Base-by-base conservation (phyloP, 2,797 vertebrate species). In the Myotis myotis region DNA sequence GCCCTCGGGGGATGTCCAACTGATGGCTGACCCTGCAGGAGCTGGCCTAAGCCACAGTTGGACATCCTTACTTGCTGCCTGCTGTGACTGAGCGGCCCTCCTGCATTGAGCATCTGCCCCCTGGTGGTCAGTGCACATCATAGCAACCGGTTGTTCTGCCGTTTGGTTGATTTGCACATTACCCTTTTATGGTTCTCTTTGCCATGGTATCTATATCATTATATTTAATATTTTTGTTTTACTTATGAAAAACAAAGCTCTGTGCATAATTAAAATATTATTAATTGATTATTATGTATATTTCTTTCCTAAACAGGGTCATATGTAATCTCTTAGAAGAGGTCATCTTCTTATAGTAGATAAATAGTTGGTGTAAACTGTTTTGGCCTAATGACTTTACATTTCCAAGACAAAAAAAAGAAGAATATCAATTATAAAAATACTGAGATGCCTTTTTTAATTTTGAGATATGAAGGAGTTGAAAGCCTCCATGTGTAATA, bases 321-420 rank as follows among this genome's bases (percentile, higher is more conserved):
- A 44, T 44, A 87, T 78, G 12, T 76, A 94, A 87, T 82, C 75
- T 53, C 13, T 92, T n/a, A 49, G 78, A 92, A 91, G 30, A 74
- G 8, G 72, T 8, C 4, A 74, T 93, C 41, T 51, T 85, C 13
- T 89, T 95, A 79, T 25, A 74, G 16, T 64, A 79, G 22, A 95
- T 72, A 88, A 95, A 30, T 36, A 93, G 64, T 95, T 75, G 55
- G 5, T 89, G 0, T 96, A 94, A 95, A 94, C 49, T 89, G 13
- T 79, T 95, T 95, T 60, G 23, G 80, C 19, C 62, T 81, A 16
- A 15, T 87, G 47, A 41, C 20, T 76, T 23, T 79, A 78, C 9
- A 28, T 89, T 33, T 71, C 57, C 89, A 94, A 85, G 22, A 53
- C 70, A 95, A 95, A 15, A n/a, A 93, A 6, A 91, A 85, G 20